Evolutionary conservation across 2,113 vertebrate genomes (phyloP).

Genomic region (Heptranchias perlo): DNA sequence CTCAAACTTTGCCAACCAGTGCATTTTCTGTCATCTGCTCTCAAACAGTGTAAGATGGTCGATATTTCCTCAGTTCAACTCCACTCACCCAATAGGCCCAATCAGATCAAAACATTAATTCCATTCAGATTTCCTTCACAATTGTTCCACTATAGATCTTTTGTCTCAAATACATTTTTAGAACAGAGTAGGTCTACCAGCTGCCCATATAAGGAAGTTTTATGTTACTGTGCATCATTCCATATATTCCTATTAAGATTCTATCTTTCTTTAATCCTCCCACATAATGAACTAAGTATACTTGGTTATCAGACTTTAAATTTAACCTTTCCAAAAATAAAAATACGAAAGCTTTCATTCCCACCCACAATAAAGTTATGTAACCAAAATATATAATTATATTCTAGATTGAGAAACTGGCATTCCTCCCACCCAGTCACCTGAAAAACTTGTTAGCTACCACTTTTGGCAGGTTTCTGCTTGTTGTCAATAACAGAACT

Average conservation of each 20-base stretch:
- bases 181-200: neutral
- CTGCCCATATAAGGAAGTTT: neutral
- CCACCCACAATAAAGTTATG: neutral
- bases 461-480: neutral
- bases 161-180: neutral
- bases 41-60: neutral
- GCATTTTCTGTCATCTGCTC: neutral
- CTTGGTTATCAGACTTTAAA: neutral
- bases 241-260: neutral
- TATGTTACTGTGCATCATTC: neutral
- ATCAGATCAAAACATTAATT: conserved; percentile 19
- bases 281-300: conserved; percentile 12
- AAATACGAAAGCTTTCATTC: neutral
- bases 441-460: neutral
- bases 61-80: neutral
- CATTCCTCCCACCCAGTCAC: neutral
- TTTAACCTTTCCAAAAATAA: conserved; percentile 33
- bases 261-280: neutral
- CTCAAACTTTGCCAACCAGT: neutral
- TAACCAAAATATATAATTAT: conserved; percentile 19
- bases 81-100: neutral
- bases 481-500: neutral
- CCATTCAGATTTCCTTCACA: neutral
- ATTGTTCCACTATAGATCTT: neutral
- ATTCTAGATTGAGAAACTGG: neutral